Conservation (phyloP, 2,113 vertebrate genomes). For the Anas platyrhynchos region DNA sequence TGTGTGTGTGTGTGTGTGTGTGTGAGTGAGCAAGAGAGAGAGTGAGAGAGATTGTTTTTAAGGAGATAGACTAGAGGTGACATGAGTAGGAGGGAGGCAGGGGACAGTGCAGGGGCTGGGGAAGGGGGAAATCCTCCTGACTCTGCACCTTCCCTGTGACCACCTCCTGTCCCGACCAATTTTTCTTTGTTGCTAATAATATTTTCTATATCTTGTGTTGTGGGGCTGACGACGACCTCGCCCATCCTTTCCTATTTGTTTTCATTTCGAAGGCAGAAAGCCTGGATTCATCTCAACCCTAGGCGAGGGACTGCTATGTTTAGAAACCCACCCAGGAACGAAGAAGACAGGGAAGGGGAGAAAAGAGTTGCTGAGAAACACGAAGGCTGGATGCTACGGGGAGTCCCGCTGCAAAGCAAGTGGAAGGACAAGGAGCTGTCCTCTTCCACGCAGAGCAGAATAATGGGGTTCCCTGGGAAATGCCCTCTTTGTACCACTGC, state of each 20-base stretch:
- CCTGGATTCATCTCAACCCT: slow-evolving; percentile 53
- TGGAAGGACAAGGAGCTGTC: neutral
- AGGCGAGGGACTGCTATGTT: slow-evolving; percentile 37
- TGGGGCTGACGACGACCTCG: slow-evolving; percentile 44
- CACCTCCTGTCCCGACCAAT: slow-evolving; percentile 3
- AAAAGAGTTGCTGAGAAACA: slow-evolving; percentile 23
- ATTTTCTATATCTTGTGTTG: slow-evolving; percentile 59
- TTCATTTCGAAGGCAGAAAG: slow-evolving; percentile 28
- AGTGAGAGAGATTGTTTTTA: slow-evolving; percentile 28
- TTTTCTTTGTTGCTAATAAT: slow-evolving; percentile 60
- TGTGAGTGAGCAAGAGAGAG: neutral
- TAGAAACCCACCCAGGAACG: slow-evolving; percentile 44
- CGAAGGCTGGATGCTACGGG: neutral
- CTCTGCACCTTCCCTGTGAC: slow-evolving; percentile 1
- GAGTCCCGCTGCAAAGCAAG: neutral
- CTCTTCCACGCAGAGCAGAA: neutral
- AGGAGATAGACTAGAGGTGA: neutral
- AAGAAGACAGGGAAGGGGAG: slow-evolving; percentile 17
- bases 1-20: neutral
- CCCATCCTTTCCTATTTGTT: slow-evolving; percentile 39
- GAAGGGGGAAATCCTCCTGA: neutral
- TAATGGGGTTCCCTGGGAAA: neutral
- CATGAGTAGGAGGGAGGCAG: slow-evolving; percentile 17
- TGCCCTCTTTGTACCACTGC: neutral
- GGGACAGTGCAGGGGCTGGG: neutral